Conservation (phyloP, 2,888 invertebrate species). For the Orgyia antiqua region DNA sequence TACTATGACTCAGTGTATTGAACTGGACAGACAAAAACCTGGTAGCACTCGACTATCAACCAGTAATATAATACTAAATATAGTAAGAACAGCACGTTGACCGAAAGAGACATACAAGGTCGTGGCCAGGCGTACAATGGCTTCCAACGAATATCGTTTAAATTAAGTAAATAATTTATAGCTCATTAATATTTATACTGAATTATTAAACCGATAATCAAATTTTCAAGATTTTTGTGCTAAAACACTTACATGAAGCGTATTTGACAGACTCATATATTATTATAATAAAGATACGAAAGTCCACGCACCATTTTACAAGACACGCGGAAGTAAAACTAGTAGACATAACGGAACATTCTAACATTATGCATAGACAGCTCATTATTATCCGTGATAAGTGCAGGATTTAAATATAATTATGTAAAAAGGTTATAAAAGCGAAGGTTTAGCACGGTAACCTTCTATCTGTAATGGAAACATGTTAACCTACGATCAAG, state of each 20-base stretch:
- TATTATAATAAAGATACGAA: neutral
- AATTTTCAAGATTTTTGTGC: slow-evolving; percentile 3
- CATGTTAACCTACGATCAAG: slow-evolving; percentile 45
- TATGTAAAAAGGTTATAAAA: slow-evolving; percentile 29
- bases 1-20: slow-evolving; percentile 56
- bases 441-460: slow-evolving; percentile 42
- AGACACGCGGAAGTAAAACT: slow-evolving; percentile 21
- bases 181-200: slow-evolving; percentile 28
- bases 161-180: slow-evolving; percentile 28
- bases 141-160: slow-evolving; percentile 39
- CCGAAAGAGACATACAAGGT: slow-evolving; percentile 58
- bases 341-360: slow-evolving; percentile 26
- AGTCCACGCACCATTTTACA: neutral
- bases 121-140: slow-evolving; percentile 61
- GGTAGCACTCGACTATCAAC: slow-evolving; percentile 33
- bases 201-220: slow-evolving; percentile 14
- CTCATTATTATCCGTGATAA: slow-evolving; percentile 16
- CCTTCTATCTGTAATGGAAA: slow-evolving; percentile 55
- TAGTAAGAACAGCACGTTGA: slow-evolving; percentile 51
- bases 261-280: neutral
- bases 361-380: slow-evolving; percentile 16
- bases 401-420: too few relatives aligned
- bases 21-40: slow-evolving; percentile 49
- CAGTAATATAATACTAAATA: slow-evolving; percentile 17
- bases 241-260: too few relatives aligned